Evolutionary conservation across 2,797 vertebrate species (phyloP).

Genomic region (Cetoscarus ocellatus): DNA sequence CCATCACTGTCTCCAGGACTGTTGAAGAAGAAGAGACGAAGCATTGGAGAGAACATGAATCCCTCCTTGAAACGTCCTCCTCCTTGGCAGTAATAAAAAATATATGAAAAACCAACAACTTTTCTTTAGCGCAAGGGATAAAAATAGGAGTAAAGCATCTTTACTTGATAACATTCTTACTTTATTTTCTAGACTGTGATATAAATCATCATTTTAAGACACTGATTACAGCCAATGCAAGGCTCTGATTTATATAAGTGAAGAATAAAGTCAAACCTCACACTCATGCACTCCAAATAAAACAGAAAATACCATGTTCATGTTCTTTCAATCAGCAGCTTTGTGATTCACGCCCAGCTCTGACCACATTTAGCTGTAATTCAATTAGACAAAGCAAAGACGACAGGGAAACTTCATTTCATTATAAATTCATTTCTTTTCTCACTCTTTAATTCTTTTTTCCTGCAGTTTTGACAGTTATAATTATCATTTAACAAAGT

Average conservation of each 20-base stretch:
- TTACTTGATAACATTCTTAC: no score
- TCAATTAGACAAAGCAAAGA: slow-evolving; percentile 40
- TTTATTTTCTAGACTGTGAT: no score
- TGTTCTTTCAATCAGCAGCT: neutral
- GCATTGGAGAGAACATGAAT: no score
- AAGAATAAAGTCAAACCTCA: neutral
- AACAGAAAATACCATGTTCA: neutral
- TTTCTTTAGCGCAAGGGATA: no score
- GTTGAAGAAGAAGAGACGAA: no score
- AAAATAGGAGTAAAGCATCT: no score
- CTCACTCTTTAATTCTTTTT: slow-evolving; percentile 22
- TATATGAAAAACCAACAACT: no score
- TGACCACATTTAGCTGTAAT: slow-evolving; percentile 4
- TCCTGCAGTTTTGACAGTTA: slow-evolving; percentile 13
- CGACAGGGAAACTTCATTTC: slow-evolving; percentile 18
- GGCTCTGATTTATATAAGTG: neutral
- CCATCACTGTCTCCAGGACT: no score
- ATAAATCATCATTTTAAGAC: neutral
- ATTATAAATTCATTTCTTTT: slow-evolving; percentile 27
- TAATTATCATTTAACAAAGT: slow-evolving; percentile 31
- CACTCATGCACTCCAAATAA: neutral
- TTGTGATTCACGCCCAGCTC: neutral
- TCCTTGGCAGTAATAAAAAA: no score
- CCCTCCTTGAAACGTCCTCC: no score
- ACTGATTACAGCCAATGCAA: neutral